Evolutionary conservation across 2,888 invertebrate species (phyloP).

Genomic region (Lithodes maja): DNA sequence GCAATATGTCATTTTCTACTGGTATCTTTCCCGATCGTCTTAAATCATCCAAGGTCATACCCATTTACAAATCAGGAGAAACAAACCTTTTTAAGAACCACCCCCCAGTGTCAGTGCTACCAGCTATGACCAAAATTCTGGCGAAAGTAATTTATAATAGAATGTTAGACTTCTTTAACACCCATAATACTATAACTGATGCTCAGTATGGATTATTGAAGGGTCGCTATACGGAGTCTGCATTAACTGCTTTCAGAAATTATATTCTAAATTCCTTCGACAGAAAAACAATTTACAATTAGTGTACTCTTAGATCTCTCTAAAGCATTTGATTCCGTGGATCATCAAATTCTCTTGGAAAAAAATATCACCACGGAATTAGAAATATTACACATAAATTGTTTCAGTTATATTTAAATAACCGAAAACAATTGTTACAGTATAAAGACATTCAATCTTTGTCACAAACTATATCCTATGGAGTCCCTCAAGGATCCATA

Average conservation of each 20-base stretch:
- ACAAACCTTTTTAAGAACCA: neutral
- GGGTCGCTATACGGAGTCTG: neutral
- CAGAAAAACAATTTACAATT: neutral
- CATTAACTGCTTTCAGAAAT: neutral
- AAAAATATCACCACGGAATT: conserved; percentile 17
- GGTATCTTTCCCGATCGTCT: neutral
- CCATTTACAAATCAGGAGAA: neutral
- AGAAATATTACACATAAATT: too few species aligned
- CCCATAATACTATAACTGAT: neutral
- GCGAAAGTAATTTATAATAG: neutral
- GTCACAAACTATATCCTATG: too few species aligned
- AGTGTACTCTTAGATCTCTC: conserved; percentile 12
- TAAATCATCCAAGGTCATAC: neutral
- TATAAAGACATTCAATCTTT: too few species aligned
- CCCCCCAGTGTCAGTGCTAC: neutral
- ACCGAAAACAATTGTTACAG: too few species aligned
- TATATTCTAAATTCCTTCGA: conserved; percentile 13
- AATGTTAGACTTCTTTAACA: neutral
- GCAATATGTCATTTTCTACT: neutral
- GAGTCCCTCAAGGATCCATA: too few species aligned
- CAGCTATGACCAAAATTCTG: neutral
- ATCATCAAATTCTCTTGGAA: conserved; percentile 3
- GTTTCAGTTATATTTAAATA: too few species aligned
- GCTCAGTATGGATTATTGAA: conserved; percentile 12
- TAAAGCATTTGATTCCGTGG: neutral